Base-by-base conservation (phyloP, 2,113 vertebrate genomes). In the Dipodomys ordii region DNA sequence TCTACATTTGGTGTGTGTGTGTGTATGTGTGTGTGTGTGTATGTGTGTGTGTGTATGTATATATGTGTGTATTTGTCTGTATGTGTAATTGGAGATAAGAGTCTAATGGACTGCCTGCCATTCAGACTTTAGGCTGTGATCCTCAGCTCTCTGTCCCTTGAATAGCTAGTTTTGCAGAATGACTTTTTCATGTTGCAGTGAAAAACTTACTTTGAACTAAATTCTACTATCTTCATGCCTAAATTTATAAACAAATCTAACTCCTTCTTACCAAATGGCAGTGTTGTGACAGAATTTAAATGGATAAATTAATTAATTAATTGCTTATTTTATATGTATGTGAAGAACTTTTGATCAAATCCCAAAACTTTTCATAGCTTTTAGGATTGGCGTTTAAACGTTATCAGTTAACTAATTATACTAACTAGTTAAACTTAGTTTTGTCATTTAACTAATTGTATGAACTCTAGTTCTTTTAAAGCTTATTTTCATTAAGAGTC, bases 401-500 rank as follows among this genome's bases (percentile, higher is more conserved):
- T 93, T 11, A 49, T 46, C 65, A 79, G 13, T 72, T 83, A 67
- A 82, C 39, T 69, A n/a, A 68, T 78, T 82, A 72, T n/a, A 35
- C 74, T 81, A 83, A 86, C 53, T 18, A 16, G 53, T 57, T 57
- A 57, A 57, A 57, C 12, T 16, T 11, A 49, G 53, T 57, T 74
- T 93, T 8, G 30, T 39, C 65, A 79, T 11, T 68, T 83, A 62
- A 82, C 28, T 73, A n/a, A 68, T 84, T 84, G 67, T n/a, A 35
- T 79, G 77, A 86, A 86, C 53, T 18, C 35, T 87, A 46, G 12
- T 84, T 93, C 77, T 97, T 80, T 44, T 71, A 91, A 57, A 73
- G 81, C 78, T 95, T 80, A 93, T 90, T 92, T 96, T 96, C 74
- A 95, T 39, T 74, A 60, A 73, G 2, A 32, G 83, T 83, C 78